Percentiles rank a stretch among this genome's conserved stretches.
phyloP scores from a whole-genome alignment of 1,140 invertebrate species.

The Pseudomyrmex dendroicus region DNA sequence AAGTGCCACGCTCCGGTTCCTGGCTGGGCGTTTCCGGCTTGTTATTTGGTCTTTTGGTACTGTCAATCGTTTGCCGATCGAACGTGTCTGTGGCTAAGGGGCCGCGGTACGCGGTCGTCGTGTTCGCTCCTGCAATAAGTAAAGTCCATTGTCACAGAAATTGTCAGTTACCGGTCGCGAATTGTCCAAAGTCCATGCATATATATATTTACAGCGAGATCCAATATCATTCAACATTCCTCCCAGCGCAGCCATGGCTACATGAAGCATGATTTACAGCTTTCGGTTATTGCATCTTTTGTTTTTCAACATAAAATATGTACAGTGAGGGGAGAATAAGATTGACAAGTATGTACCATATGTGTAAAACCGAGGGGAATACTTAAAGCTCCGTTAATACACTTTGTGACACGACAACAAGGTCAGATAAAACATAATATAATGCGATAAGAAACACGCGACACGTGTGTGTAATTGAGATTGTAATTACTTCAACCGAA shows the following conservation, averaged over 20 bases:
- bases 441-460: neutral
- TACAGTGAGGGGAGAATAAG: neutral
- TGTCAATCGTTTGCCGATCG: slow-evolving; percentile 68
- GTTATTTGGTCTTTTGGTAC: slow-evolving; percentile 74
- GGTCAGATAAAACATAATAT: neutral
- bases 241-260: slow-evolving; percentile 67
- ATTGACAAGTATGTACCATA: neutral
- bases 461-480: no score
- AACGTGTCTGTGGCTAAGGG: slow-evolving; percentile 75
- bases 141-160: slow-evolving; percentile 81
- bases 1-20: slow-evolving; percentile 66
- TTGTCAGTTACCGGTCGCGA: slow-evolving; percentile 50
- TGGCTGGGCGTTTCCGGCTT: slow-evolving; percentile 72
- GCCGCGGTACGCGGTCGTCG: slow-evolving; percentile 75
- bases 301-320: slow-evolving; percentile 2
- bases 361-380: neutral
- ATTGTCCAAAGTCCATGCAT: slow-evolving; percentile 78
- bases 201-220: slow-evolving; percentile 76
- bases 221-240: slow-evolving; percentile 40
- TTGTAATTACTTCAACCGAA: no score
- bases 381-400: slow-evolving; percentile 4
- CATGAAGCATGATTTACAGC: slow-evolving; percentile 73
- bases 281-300: slow-evolving; percentile 4
- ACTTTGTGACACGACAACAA: neutral
- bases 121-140: slow-evolving; percentile 83